phyloP scores from a whole-genome alignment of 2,113 vertebrate species.

The Psilopsiagon aymara region DNA sequence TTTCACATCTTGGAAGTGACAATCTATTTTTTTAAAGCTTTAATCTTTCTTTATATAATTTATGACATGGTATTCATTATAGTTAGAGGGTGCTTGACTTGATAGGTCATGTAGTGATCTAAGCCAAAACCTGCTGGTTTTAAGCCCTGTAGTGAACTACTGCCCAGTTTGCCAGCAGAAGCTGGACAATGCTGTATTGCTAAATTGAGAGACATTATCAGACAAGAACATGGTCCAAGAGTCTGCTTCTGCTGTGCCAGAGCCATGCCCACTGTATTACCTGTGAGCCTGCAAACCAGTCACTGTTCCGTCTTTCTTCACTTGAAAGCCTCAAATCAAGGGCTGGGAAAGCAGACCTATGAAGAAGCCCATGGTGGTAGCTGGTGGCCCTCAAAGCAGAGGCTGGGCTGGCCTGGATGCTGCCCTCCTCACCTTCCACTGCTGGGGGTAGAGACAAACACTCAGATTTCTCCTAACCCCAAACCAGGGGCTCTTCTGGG shows the following conservation, averaged over 20 bases:
- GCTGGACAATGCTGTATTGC: not conserved
- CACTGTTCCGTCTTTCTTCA: rapidly evolving
- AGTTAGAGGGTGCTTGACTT: not conserved
- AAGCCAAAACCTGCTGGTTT: not conserved
- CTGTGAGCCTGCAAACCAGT: not conserved
- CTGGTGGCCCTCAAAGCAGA: not conserved
- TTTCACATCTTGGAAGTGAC: not conserved
- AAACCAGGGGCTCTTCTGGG: not conserved
- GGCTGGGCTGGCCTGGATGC: not conserved
- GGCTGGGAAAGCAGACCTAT: not conserved
- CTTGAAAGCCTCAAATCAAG: not conserved
- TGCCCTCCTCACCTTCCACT: not conserved
- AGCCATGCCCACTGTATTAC: not conserved
- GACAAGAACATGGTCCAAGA: not conserved
- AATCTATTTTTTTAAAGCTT: not conserved
- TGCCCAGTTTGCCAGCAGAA: not conserved
- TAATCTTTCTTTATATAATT: not conserved
- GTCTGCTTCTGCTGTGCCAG: not conserved
- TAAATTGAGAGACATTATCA: not conserved
- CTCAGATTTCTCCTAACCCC: not conserved
- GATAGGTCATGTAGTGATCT: not conserved
- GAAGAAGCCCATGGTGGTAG: not conserved
- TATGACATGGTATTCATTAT: not conserved
- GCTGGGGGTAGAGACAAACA: not conserved
- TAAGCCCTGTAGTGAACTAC: not conserved